Percentiles rank a stretch among this genome's conserved stretches.
phyloP scores from a whole-genome alignment of 2,888 invertebrate genomes.

The Phoenoteleia sp. region DNA sequence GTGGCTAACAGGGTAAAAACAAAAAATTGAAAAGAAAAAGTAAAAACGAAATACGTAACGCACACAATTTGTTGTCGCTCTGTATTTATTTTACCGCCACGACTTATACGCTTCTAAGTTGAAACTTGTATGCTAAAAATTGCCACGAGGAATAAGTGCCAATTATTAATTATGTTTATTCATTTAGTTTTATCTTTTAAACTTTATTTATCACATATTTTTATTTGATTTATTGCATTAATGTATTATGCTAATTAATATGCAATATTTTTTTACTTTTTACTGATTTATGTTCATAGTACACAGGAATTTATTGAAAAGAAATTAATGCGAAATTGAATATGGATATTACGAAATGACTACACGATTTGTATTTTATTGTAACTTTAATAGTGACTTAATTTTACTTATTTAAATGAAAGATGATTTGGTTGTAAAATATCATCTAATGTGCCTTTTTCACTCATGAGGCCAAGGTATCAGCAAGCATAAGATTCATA shows the following conservation, averaged over 20 bases:
- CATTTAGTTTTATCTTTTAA: background rate
- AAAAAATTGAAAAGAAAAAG: background rate
- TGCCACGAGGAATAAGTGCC: conserved; percentile 25
- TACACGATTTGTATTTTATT: background rate
- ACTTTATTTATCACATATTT: too few relatives aligned
- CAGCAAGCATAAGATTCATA: conserved; percentile 36
- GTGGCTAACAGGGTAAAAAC: too few relatives aligned
- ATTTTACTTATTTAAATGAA: background rate
- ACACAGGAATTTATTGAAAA: too few relatives aligned
- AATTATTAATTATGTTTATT: conserved; percentile 18
- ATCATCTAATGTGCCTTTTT: conserved; percentile 61
- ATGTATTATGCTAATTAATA: background rate
- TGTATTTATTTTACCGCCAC: conserved; percentile 25
- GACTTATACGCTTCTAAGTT: conserved; percentile 44
- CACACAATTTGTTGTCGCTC: conserved; percentile 56
- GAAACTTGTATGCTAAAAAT: conserved; percentile 36
- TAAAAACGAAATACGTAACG: conserved; percentile 37
- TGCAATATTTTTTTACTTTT: too few relatives aligned
- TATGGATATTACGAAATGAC: too few relatives aligned
- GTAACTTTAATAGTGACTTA: background rate
- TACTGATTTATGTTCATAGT: too few relatives aligned
- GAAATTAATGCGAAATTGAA: too few relatives aligned
- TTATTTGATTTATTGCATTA: too few relatives aligned
- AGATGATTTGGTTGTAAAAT: conserved; percentile 39
- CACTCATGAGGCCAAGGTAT: conserved; percentile 52